Conservation (phyloP, 2,888 invertebrate genomes). For the Pterostichus madidus region DNA sequence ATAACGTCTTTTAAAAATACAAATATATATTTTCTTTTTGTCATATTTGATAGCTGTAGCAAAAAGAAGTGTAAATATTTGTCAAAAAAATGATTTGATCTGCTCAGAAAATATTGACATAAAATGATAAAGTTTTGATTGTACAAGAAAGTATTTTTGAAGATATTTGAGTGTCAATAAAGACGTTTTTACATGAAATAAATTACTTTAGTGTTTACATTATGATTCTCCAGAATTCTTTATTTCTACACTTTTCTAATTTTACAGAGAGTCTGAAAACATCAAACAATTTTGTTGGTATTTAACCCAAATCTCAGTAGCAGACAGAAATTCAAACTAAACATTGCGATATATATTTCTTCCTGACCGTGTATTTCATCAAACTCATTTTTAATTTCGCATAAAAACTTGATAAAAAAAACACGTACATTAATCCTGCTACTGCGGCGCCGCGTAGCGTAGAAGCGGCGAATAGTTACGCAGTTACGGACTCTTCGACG, state of each 20-base stretch:
- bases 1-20: too few relatives aligned
- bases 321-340: slow-evolving; percentile 7
- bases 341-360: not conserved
- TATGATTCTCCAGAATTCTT: not conserved
- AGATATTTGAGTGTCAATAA: not conserved
- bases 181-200: not conserved
- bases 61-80: not conserved
- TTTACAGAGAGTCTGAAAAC: not conserved
- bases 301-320: slow-evolving; percentile 7
- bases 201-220: too few relatives aligned
- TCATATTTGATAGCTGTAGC: not conserved
- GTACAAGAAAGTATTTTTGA: not conserved
- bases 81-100: not conserved
- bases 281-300: slow-evolving; percentile 3
- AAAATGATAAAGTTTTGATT: not conserved
- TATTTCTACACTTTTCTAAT: not conserved
- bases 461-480: not conserved
- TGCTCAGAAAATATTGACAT: not conserved
- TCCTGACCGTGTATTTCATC: slow-evolving; percentile 15
- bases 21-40: too few relatives aligned
- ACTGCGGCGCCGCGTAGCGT: slow-evolving; percentile 8
- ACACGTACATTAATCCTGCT: slow-evolving; percentile 26
- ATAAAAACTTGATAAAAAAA: slow-evolving; percentile 44
- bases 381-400: slow-evolving; percentile 38
- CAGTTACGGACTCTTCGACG: not conserved